Evolutionary conservation across 2,888 invertebrate genomes (phyloP).

Genomic region (Leptarthrus brevirostris): DNA sequence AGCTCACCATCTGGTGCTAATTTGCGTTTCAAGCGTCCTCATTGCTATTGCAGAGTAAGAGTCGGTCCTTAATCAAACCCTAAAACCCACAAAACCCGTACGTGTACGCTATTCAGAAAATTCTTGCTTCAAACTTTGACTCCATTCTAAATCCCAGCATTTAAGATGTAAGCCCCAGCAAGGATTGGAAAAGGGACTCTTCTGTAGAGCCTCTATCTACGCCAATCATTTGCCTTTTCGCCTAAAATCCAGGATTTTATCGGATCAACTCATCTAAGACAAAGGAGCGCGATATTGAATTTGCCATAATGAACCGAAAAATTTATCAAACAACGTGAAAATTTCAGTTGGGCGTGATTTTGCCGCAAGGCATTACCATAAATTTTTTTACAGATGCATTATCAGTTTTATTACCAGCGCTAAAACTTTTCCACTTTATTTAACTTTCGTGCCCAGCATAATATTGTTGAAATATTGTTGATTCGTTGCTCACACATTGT

Average conservation of each 20-base stretch:
- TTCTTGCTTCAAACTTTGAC: constrained; percentile 12
- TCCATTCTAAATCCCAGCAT: background rate
- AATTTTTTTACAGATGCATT: background rate
- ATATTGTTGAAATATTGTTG: background rate
- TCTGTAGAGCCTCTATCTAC: no score
- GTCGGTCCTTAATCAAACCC: background rate
- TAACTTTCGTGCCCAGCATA: background rate
- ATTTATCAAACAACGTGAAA: constrained; percentile 9
- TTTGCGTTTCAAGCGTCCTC: constrained; percentile 45
- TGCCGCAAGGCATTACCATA: background rate
- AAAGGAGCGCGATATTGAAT: background rate
- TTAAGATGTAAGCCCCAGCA: background rate
- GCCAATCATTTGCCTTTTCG: background rate
- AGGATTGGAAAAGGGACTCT: background rate
- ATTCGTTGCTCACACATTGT: background rate
- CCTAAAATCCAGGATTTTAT: constrained; percentile 6
- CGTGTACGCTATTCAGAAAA: background rate
- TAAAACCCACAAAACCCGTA: background rate
- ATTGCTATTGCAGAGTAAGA: background rate
- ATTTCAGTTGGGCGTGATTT: constrained; percentile 5
- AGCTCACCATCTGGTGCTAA: constrained; percentile 48
- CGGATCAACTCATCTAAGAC: background rate
- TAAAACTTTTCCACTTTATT: background rate
- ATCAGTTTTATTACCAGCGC: background rate
- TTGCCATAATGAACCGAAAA: constrained; percentile 4